Conservation (phyloP, 2,888 invertebrate species). For the Rhabditoides inermis region DNA sequence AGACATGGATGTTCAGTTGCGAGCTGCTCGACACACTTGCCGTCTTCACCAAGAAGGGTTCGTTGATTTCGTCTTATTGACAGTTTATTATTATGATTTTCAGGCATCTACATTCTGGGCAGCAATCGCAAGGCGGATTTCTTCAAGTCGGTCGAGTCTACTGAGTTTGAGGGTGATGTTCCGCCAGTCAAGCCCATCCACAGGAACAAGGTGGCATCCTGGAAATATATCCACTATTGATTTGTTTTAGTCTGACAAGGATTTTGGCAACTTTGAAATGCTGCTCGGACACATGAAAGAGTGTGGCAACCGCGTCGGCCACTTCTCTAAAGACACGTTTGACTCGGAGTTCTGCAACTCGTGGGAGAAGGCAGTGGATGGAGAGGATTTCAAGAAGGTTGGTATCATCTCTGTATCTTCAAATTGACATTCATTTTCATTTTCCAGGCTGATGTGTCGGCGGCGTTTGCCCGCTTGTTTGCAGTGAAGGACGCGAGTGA, state of each 20-base stretch:
- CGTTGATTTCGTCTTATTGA: background rate
- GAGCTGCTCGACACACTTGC: slow-evolving; percentile 91
- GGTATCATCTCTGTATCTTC: no score
- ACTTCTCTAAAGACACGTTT: slow-evolving; percentile 85
- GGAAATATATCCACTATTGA: background rate
- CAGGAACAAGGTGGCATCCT: slow-evolving; percentile 70
- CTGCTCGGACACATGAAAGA: slow-evolving; percentile 73
- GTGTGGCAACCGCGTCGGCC: slow-evolving; percentile 76
- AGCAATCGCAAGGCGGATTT: slow-evolving; percentile 98
- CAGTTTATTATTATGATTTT: background rate
- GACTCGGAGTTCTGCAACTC: slow-evolving; percentile 84
- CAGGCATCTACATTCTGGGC: slow-evolving; percentile 72
- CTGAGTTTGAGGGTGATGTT: slow-evolving; percentile 64
- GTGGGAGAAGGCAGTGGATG: slow-evolving; percentile 74
- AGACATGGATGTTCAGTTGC: slow-evolving; percentile 94
- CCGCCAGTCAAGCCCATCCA: slow-evolving; percentile 77
- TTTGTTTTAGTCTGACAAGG: slow-evolving; percentile 70
- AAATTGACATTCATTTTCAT: background rate
- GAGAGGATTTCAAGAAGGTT: slow-evolving; percentile 71
- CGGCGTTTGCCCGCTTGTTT: slow-evolving; percentile 75
- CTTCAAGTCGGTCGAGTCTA: slow-evolving; percentile 75
- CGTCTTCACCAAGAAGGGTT: slow-evolving; percentile 72
- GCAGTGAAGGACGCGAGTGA: slow-evolving; percentile 89
- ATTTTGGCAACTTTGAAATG: slow-evolving; percentile 69
- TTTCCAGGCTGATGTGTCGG: slow-evolving; percentile 66